Percentiles rank a stretch among this genome's conserved stretches.
Evolutionary conservation across 2,888 invertebrate species (phyloP).

Genomic region (Dryomyza anilis): DNA sequence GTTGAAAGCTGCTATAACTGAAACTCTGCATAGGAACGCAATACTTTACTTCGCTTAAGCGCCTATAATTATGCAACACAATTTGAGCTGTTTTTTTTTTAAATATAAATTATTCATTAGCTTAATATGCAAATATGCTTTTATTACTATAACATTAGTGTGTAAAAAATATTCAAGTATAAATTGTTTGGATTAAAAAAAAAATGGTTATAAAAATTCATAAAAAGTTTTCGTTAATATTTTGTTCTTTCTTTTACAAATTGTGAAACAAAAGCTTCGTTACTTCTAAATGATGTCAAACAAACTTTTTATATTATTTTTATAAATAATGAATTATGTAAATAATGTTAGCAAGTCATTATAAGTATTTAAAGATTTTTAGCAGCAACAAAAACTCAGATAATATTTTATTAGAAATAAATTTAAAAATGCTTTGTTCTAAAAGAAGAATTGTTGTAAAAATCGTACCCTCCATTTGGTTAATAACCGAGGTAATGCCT

Average conservation of each 20-base stretch:
- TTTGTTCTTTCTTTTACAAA: slow-evolving; percentile 8
- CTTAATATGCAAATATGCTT: neutral
- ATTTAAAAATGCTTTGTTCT: slow-evolving; percentile 23
- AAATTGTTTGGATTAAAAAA: no score
- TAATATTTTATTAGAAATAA: slow-evolving; percentile 37
- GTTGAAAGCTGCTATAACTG: slow-evolving; percentile 2
- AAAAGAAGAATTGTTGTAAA: slow-evolving; percentile 2
- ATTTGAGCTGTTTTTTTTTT: neutral
- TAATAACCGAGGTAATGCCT: slow-evolving; percentile 74
- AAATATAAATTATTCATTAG: slow-evolving; percentile 8
- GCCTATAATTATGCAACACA: slow-evolving; percentile 12
- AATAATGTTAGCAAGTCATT: no score
- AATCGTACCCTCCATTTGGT: slow-evolving; percentile 77
- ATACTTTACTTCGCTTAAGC: slow-evolving; percentile 14
- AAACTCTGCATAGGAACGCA: neutral
- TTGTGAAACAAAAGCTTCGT: no score
- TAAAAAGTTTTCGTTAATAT: no score
- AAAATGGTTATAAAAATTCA: slow-evolving; percentile 1
- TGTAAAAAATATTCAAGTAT: no score
- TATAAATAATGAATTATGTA: no score
- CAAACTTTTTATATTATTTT: no score
- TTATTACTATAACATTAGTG: no score
- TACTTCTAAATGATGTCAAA: no score
- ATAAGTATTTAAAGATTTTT: slow-evolving; percentile 24
- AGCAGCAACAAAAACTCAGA: slow-evolving; percentile 51